A percentile compares a stretch with the other conserved stretches of the same genome.
Conservation (phyloP, 2,113 vertebrate genomes). For the Callaeas wilsoni region DNA sequence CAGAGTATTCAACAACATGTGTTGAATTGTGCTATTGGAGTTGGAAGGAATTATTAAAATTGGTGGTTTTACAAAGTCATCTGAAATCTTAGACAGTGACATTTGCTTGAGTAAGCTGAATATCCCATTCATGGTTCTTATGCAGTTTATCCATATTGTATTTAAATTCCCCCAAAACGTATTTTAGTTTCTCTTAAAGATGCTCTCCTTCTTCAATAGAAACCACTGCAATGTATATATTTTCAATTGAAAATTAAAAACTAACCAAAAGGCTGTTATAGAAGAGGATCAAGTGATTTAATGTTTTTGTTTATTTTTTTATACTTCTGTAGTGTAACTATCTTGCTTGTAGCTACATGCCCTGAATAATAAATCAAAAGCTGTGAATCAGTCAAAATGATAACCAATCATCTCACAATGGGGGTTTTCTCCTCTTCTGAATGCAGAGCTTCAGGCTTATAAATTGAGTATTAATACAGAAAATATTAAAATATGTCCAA, state of each 20-base stretch:
- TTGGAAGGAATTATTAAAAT: background rate
- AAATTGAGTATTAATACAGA: background rate
- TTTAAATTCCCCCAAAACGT: background rate
- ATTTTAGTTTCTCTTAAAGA: background rate
- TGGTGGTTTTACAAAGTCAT: background rate
- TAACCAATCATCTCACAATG: background rate
- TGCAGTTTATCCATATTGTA: background rate
- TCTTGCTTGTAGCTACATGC: background rate
- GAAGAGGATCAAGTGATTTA: background rate
- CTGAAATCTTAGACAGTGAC: background rate
- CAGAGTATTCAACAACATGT: background rate
- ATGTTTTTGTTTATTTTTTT: background rate
- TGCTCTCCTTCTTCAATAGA: background rate
- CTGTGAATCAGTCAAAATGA: background rate
- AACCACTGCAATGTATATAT: background rate
- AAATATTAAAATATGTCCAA: background rate
- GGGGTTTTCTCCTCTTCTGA: background rate
- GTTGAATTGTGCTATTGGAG: background rate
- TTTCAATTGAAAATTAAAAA: background rate
- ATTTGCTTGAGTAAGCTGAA: background rate
- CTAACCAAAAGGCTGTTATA: background rate
- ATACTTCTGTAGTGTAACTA: background rate
- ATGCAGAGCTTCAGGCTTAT: background rate
- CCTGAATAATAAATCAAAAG: background rate
- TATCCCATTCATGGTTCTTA: background rate